Base-by-base conservation (phyloP, 2,888 invertebrate genomes). In the Ditula angustiorana region DNA sequence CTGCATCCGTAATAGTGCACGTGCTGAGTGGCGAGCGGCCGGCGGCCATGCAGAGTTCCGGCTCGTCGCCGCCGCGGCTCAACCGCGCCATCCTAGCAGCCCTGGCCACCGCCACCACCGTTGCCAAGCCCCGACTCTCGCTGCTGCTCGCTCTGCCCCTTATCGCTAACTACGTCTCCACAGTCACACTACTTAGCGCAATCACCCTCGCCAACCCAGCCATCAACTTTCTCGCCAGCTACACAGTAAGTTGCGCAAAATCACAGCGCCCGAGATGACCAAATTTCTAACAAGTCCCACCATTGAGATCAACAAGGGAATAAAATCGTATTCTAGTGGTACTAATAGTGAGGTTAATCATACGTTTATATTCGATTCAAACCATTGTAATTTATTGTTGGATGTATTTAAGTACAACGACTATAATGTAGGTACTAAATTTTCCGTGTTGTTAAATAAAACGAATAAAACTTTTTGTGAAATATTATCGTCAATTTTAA, bases 1-100 rank as follows among this genome's bases (percentile, higher is more conserved):
- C 96, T 68, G 96, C 96, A 72, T 96, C 96, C 76, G 96, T 97
- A 77, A 95, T 96, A 80, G 96, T 97, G 70, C 96, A 97, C 92
- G 96, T 97, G 78, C 94, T 97, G 78, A 97, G 96, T 83, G 96
- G 96, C 81, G 95, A 94, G 86, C 88, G 95, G 69, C 95, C 94
- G 66, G 95, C 95, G 28, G 95, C 95, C 47, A 95, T 95, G 95
- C 95, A 95, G 78, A 93, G 93, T 61, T 92, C 92, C 0, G 87
- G 91, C 0, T 86, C 92, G 0, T 81, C 85, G 1, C 86, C 88
- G 0, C 87, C 85, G 1, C 81, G 80, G 37, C 79, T 89, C 28
- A 85, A 85, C 72, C 81, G 81, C n/a, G 82, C 80, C 49, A 75
- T 91, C 44, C 73, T 90, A 11, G 77, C 80, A 8, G 75, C 85